Conservation (phyloP, 2,797 vertebrate species). For the Chrosomus eos region DNA sequence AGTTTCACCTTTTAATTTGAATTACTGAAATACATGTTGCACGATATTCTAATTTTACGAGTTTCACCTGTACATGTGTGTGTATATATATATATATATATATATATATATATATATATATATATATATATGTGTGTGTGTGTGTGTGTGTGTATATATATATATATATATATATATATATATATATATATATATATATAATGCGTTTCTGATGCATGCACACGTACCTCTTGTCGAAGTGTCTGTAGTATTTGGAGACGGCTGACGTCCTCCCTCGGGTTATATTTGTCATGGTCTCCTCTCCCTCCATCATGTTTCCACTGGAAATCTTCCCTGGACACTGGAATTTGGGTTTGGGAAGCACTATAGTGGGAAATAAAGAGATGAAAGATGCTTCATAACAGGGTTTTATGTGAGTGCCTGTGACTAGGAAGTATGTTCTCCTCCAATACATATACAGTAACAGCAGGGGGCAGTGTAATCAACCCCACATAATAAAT, state of each 20-base stretch:
- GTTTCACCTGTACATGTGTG: too few relatives aligned
- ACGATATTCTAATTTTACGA: too few relatives aligned
- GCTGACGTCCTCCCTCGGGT: not conserved
- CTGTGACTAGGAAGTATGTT: not conserved
- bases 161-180: too few relatives aligned
- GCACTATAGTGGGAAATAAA: not conserved
- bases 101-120: too few relatives aligned
- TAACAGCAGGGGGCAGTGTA: conserved; percentile 5
- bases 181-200: too few relatives aligned
- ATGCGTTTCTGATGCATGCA: not conserved
- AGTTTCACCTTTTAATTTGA: too few relatives aligned
- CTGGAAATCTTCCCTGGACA: not conserved
- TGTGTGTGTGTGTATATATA: too few relatives aligned
- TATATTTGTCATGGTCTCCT: not conserved
- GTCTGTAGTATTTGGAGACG: not conserved
- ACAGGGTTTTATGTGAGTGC: not conserved
- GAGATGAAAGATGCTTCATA: not conserved
- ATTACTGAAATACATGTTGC: too few relatives aligned
- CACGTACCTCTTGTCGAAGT: not conserved
- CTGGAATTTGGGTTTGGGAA: conserved; percentile 18
- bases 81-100: too few relatives aligned
- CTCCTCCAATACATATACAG: not conserved
- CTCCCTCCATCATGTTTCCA: not conserved
- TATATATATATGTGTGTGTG: too few relatives aligned
- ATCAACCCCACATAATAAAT: not conserved